A percentile compares a stretch with the other conserved stretches of the same genome.
Conservation (phyloP, 2,113 vertebrate species). For the Xenus cinereus region DNA sequence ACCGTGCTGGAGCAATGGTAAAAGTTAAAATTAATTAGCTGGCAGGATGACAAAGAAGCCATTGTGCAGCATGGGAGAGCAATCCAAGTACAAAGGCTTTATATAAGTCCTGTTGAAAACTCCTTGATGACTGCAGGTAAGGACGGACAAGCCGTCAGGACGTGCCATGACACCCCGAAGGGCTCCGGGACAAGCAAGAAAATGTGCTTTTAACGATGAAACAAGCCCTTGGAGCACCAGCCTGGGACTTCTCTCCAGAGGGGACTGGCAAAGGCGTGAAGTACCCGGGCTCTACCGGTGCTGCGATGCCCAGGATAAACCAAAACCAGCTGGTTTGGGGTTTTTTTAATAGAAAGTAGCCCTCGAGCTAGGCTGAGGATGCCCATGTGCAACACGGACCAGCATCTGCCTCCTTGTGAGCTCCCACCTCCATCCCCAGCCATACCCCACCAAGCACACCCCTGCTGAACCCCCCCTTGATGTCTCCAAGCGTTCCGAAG, state of each 20-base stretch:
- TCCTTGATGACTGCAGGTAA: conserved; percentile 69
- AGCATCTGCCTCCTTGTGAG: accelerated
- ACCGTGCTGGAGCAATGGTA: conserved; percentile 18
- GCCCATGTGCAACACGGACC: accelerated
- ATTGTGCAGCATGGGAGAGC: conserved; percentile 66
- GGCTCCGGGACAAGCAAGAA: background rate
- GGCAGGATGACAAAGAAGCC: conserved; percentile 73
- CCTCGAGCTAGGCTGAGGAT: background rate
- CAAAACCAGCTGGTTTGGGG: background rate
- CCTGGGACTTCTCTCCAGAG: background rate
- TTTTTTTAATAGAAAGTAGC: background rate
- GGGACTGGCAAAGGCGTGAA: background rate
- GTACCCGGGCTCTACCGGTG: background rate
- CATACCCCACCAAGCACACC: background rate
- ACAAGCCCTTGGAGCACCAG: background rate
- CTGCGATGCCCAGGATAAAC: background rate
- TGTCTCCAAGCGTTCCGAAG: background rate
- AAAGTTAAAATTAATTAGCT: conserved; percentile 78
- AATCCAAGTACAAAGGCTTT: conserved; percentile 71
- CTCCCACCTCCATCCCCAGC: background rate
- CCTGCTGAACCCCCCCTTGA: background rate
- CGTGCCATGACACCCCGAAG: conserved; percentile 21
- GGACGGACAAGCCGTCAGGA: conserved; percentile 47
- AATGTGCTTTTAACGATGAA: background rate
- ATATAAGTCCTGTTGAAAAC: conserved; percentile 69